Base-by-base conservation (phyloP, 2,113 vertebrate species). In the Scortum barcoo region DNA sequence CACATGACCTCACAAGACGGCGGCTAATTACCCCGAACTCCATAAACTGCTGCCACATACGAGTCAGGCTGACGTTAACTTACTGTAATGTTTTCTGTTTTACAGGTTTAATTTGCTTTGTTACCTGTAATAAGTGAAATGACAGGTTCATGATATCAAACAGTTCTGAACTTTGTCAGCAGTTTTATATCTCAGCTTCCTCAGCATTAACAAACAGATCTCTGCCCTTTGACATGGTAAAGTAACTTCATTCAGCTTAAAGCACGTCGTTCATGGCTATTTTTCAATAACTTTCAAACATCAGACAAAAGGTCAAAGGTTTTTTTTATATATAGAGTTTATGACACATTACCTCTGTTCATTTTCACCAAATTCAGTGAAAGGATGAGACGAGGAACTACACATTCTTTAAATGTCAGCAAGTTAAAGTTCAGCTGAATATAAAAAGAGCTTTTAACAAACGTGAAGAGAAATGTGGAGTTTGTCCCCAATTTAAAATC, bases 1-100 rank as follows among this genome's bases (percentile, higher is more conserved):
- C 93, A 93, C 89, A 91, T 92, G 90, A 93, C 83, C 57, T 65
- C 78, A 83, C 85, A 62, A 74, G 70, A 86, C 80, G 30, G n/a
- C 38, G 71, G 69, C 56, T 56, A 53, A 69, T 36, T 54, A 9
- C 33, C 46, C 24, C 22, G 17, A 36, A 40, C 20, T 38, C n/a
- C 30, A 54, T 24, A 7, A 73, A 61, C 33, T 12, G 42, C 11
- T 62, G 13, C 5, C n/a, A 56, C 65, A 53, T 42, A 12, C 10
- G 24, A 36, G 7, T 53, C 0, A 8, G 12, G 4, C 42, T 44
- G n/a, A n/a, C n/a, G n/a, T 20, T 4, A 28, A 60, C 33, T 13
- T 3, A 5, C 17, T 58, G 51, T 33, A 13, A 22, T 12, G 36
- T 10, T 7, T 72, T 28, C 11, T 38, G 36, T 26, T n/a, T 28